Evolutionary conservation across 2,888 invertebrate genomes (phyloP), one percentile per base, ranked within the genome.

Genomic region (Pheosia gnoma): DNA sequence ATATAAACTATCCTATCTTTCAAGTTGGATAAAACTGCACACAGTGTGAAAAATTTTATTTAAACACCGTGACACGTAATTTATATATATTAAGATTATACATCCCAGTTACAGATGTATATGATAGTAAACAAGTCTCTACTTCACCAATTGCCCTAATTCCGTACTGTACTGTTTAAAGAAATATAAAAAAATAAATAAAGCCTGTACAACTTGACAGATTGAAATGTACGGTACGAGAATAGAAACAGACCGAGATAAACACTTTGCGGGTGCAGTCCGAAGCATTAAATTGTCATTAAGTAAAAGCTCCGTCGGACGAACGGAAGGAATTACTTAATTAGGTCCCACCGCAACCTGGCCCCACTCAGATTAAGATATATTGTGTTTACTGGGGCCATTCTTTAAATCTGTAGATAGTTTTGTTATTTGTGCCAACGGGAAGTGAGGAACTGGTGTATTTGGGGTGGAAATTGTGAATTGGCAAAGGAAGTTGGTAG

Each of bases 241-340:
- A 43, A 43, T 43, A 43, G 8, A 9, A 9, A 43, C 3, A 51
- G 3, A 70, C 65, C 59, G 63, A 70, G 71, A 76, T 79, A 81
- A 85, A 81, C 82, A 80, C 75, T 83, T 82, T 76, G 81, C 78
- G 77, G 74, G 70, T 66, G 59, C 68, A 76, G 76, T 74, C 75
- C 78, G 65, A 60, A 63, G 86, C 88, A 89, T 90, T 92, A 91
- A 91, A 92, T 92, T 88, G 90, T 90, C 89, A 90, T 92, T 91
- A 91, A 86, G 84, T 85, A 82, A 88, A 85, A 84, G 88, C 88
- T 78, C 75, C 78, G 83, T 77, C 77, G 81, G 74, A 70, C 73
- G 75, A 81, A 82, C 79, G 75, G 75, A 78, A 81, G 80, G 84
- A 85, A 86, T 90, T 85, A 87, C 88, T 89, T 90, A 90, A 90